phyloP scores from a whole-genome alignment of 2,113 vertebrate species.

The Scopus umbretta region DNA sequence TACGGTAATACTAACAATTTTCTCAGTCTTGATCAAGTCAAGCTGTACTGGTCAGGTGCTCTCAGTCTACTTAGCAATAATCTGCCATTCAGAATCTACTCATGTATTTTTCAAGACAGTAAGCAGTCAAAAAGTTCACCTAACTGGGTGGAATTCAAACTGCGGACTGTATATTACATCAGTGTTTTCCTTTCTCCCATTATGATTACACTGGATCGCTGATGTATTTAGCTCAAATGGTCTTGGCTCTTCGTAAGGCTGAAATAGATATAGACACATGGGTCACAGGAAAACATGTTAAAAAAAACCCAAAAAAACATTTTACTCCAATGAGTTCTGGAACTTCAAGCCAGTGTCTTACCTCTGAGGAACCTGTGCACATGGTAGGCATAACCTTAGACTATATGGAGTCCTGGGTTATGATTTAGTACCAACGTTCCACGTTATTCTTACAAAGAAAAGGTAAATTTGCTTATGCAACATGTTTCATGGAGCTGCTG shows the following conservation, averaged over 20 bases:
- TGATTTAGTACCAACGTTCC: neutral
- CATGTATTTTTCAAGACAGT: neutral
- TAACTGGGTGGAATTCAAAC: neutral
- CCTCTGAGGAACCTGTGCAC: neutral
- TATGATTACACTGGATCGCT: neutral
- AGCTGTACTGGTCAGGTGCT: neutral
- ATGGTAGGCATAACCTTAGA: neutral
- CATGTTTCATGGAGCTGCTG: neutral
- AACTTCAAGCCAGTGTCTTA: neutral
- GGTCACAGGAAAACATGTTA: neutral
- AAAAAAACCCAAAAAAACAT: neutral
- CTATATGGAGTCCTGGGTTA: neutral
- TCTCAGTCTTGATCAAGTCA: neutral
- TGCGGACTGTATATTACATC: neutral
- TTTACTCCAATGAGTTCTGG: neutral
- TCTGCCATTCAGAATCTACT: neutral
- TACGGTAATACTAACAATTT: neutral
- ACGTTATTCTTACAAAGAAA: neutral
- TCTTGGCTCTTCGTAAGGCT: neutral
- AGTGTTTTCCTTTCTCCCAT: neutral
- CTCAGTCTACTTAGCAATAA: neutral
- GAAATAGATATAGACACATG: neutral
- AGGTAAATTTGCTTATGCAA: neutral
- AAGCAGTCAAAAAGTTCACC: neutral
- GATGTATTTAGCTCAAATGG: neutral